A percentile compares a stretch with the other conserved stretches of the same genome.
These are phyloP conservation scores for Trichogramma dendrolimi DNA, from an alignment of 2,888 invertebrate genomes.

Conservation along the genomic window DNA sequence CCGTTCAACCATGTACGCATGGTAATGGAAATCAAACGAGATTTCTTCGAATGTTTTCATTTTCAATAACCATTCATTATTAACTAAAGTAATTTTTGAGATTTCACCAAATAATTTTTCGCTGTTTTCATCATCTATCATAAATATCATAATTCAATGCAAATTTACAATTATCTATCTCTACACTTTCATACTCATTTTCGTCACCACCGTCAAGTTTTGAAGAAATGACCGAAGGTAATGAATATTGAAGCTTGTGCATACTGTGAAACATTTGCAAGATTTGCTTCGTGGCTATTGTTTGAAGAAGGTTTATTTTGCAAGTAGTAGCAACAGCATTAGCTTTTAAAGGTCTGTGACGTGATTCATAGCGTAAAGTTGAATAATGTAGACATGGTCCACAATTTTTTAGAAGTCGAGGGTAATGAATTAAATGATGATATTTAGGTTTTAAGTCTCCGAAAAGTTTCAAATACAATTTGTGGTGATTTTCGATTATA, in stretches of 20 bases:
- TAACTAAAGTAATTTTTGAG: no score
- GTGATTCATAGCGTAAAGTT: slow-evolving; percentile 25
- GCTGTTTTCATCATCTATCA: no score
- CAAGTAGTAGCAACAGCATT: slow-evolving; percentile 16
- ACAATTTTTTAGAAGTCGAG: slow-evolving; percentile 14
- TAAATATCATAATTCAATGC: no score
- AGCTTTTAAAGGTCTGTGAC: slow-evolving; percentile 23
- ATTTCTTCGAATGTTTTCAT: no score
- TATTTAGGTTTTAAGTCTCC: slow-evolving; percentile 25
- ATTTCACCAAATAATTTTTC: no score
- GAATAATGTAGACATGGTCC: slow-evolving; percentile 23
- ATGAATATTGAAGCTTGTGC: neutral
- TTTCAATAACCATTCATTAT: no score
- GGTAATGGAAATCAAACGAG: no score
- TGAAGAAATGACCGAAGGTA: no score
- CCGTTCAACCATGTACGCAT: no score
- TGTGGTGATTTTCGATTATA: slow-evolving; percentile 11
- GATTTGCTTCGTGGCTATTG: slow-evolving; percentile 25
- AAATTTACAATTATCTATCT: no score
- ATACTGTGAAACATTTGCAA: slow-evolving; percentile 10
- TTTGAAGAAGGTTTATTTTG: slow-evolving; percentile 23
- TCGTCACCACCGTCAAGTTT: no score
- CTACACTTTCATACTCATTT: no score
- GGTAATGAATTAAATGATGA: slow-evolving; percentile 24
- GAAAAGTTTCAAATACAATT: slow-evolving; percentile 19